phyloP scores from a whole-genome alignment of 2,888 invertebrate species.

The Epinotia demarniana region DNA sequence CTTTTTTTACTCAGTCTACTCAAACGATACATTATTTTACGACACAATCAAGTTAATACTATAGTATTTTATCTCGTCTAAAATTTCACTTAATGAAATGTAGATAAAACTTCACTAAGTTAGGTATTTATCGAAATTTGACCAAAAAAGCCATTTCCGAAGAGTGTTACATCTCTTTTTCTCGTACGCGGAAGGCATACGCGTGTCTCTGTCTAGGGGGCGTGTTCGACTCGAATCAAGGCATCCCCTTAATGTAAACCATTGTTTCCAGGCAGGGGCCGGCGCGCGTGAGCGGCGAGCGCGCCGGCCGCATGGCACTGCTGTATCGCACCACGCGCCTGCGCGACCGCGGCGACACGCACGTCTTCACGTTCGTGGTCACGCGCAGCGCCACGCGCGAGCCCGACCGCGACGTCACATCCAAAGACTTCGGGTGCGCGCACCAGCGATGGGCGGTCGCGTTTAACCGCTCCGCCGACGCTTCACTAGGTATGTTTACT shows the following conservation, averaged over 20 bases:
- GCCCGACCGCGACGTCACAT: constrained; percentile 91
- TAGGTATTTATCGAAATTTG: too few relatives aligned
- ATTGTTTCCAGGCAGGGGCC: constrained; percentile 49
- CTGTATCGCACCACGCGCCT: constrained; percentile 93
- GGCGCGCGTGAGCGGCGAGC: constrained; percentile 76
- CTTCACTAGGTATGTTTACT: constrained; percentile 82
- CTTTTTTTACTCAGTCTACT: too few relatives aligned
- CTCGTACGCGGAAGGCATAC: too few relatives aligned
- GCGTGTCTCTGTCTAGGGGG: too few relatives aligned
- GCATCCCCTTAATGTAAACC: constrained; percentile 37
- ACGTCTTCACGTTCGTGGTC: constrained; percentile 93
- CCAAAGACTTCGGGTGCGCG: constrained; percentile 92
- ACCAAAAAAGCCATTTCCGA: too few relatives aligned
- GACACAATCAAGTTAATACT: too few relatives aligned
- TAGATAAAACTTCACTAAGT: too few relatives aligned
- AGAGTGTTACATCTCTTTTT: too few relatives aligned
- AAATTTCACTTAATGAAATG: too few relatives aligned
- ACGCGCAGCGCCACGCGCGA: constrained; percentile 91
- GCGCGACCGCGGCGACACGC: constrained; percentile 92
- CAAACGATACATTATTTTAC: too few relatives aligned
- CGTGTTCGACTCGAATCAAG: too few relatives aligned
- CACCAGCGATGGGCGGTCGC: constrained; percentile 93
- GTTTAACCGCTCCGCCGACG: constrained; percentile 89
- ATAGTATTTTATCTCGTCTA: too few relatives aligned
- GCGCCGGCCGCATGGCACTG: constrained; percentile 88